These are phyloP conservation scores for Drosophila paramelanica DNA, from an alignment of 2,888 invertebrate species.

Conservation along the genomic window DNA sequence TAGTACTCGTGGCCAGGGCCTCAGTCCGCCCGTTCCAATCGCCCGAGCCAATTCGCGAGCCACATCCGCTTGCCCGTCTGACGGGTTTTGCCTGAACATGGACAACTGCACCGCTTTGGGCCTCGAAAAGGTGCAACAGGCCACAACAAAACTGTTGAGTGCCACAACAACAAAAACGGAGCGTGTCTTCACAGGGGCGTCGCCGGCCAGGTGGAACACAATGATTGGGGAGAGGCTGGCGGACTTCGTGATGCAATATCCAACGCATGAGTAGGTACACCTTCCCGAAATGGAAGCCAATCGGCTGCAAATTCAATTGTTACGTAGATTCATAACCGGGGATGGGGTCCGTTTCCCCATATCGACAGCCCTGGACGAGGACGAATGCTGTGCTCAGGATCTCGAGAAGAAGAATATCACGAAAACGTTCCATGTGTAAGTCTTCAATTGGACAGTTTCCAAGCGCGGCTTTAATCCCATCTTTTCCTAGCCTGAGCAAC, in stretches of 20 bases:
- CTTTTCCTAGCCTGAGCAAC: slow-evolving; percentile 85
- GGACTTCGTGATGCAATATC: slow-evolving; percentile 89
- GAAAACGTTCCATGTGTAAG: no score
- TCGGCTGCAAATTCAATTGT: slow-evolving; percentile 51
- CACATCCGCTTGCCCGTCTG: neutral
- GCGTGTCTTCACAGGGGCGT: no score
- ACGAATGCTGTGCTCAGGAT: no score
- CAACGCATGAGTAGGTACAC: slow-evolving; percentile 88
- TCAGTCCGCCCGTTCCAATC: neutral
- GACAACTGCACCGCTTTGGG: slow-evolving; percentile 89
- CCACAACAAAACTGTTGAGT: no score
- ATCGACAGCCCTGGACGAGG: no score
- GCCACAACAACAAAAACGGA: no score
- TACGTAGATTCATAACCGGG: slow-evolving; percentile 19
- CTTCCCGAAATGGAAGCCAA: neutral
- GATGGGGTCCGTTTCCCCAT: neutral
- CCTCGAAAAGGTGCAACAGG: no score
- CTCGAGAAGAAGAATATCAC: neutral
- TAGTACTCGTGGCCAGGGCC: neutral
- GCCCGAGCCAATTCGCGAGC: neutral
- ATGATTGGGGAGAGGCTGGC: slow-evolving; percentile 94
- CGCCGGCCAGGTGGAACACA: slow-evolving; percentile 91
- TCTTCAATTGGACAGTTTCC: no score
- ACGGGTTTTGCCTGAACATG: slow-evolving; percentile 67
- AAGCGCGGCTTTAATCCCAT: no score